A percentile compares a stretch with the other conserved stretches of the same genome.
Evolutionary conservation across 2,797 vertebrate species (phyloP).

Genomic region (Anguilla pacifica): DNA sequence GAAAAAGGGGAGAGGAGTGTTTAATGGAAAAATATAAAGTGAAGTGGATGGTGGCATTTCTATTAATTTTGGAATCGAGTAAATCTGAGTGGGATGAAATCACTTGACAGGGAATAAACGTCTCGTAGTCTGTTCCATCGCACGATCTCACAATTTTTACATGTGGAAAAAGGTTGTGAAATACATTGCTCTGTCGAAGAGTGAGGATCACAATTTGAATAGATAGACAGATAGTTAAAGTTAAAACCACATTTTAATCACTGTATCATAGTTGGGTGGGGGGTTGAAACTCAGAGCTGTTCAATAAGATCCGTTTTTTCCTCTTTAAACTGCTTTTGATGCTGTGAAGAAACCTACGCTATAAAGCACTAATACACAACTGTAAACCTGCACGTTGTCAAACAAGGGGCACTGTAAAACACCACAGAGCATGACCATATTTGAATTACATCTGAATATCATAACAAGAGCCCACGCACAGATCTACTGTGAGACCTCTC

Average conservation of each 20-base stretch:
- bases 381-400: not conserved
- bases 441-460: not conserved
- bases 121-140: not conserved
- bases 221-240: too few relatives aligned
- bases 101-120: not conserved
- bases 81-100: not conserved
- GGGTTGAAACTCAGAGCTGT: not conserved
- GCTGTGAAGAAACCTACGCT: not conserved
- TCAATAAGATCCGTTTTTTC: not conserved
- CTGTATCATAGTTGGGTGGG: not conserved
- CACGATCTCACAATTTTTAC: not conserved
- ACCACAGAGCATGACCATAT: not conserved
- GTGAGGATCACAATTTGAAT: not conserved
- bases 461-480: not conserved
- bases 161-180: not conserved
- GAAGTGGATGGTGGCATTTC: not conserved
- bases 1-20: not conserved
- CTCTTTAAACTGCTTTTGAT: not conserved
- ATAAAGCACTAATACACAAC: not conserved
- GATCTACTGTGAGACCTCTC: not conserved
- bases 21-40: not conserved
- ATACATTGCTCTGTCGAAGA: not conserved
- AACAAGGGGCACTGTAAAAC: not conserved
- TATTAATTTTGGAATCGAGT: not conserved
- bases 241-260: not conserved